Evolutionary conservation across 2,888 invertebrate genomes (phyloP), one percentile per base, ranked within the genome.

Genomic region (Drosophila histrio): DNA sequence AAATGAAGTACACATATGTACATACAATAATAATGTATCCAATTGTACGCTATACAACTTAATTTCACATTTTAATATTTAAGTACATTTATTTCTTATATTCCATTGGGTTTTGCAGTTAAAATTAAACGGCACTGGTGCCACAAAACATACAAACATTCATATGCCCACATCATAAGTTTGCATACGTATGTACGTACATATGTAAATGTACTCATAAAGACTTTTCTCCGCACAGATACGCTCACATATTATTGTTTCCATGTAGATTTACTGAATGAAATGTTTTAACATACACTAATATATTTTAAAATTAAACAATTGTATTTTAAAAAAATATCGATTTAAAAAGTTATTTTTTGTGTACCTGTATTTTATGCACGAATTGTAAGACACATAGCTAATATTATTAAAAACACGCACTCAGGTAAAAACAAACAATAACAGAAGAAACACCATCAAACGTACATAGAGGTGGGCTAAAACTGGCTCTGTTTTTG

Each of bases 391-490:
- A 36, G 59, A 74, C 44, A 17, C 32, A 67, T 69, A 67, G 60
- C 54, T 50, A 41, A 43, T 28, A 62, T 59, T 61, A 49, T 60
- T 56, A 59, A 58, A 60, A 60, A 38, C 43, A 47, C 64, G 52
- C 66, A 71, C 66, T 66, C 39, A 41, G 62, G 15, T 49, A 50
- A 53, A 63, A 61, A 49, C 62, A 61, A 82, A 69, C 63, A 59
- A 65, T 57, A 64, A 60, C 60, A 54, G 41, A 64, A 66, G 57
- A 46, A 71, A 44, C 58, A 72, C 69, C 62, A 68, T 57, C 43
- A 36, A 54, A 54, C 60, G 19, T 30, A 26, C 17, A 44, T 21
- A 67, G 46, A 52, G 47, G 57, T 57, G 44, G 39, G 28, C 53
- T 13, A 32, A 56, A 57, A 68, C 72, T 68, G 47, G 34, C 49